phyloP scores from a whole-genome alignment of 2,888 invertebrate species.

The Spisula subtruncata region DNA sequence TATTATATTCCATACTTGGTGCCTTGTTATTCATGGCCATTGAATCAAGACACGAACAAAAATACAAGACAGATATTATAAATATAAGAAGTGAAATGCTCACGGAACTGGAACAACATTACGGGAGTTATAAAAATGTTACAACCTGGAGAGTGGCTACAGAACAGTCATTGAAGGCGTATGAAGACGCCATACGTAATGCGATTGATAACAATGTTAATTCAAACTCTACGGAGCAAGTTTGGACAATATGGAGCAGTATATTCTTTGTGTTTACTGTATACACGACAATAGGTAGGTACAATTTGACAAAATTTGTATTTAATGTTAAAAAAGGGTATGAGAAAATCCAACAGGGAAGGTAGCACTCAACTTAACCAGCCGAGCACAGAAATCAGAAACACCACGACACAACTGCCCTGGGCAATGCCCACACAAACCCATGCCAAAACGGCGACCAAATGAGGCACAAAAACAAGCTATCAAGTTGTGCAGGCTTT shows the following conservation, averaged over 20 bases:
- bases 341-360: too few relatives aligned
- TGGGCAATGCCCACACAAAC: too few relatives aligned
- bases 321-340: too few relatives aligned
- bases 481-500: too few relatives aligned
- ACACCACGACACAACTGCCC: too few relatives aligned
- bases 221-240: slow-evolving; percentile 90
- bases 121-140: slow-evolving; percentile 49
- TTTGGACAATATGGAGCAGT: slow-evolving; percentile 87
- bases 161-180: slow-evolving; percentile 92
- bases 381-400: too few relatives aligned
- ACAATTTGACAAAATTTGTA: background rate
- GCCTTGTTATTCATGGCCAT: slow-evolving; percentile 93
- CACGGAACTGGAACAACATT: slow-evolving; percentile 90
- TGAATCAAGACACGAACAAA: slow-evolving; percentile 95
- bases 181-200: slow-evolving; percentile 94
- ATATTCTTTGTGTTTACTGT: slow-evolving; percentile 88
- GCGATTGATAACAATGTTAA: slow-evolving; percentile 88
- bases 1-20: slow-evolving; percentile 94
- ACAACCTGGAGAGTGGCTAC: slow-evolving; percentile 80
- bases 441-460: too few relatives aligned
- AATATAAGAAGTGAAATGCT: slow-evolving; percentile 91
- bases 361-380: too few relatives aligned
- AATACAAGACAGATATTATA: slow-evolving; percentile 95
- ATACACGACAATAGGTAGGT: slow-evolving; percentile 89
- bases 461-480: too few relatives aligned